These are phyloP conservation scores for Myotis findleyi DNA, from an alignment of 2,797 vertebrate genomes.

Conservation along the genomic window DNA sequence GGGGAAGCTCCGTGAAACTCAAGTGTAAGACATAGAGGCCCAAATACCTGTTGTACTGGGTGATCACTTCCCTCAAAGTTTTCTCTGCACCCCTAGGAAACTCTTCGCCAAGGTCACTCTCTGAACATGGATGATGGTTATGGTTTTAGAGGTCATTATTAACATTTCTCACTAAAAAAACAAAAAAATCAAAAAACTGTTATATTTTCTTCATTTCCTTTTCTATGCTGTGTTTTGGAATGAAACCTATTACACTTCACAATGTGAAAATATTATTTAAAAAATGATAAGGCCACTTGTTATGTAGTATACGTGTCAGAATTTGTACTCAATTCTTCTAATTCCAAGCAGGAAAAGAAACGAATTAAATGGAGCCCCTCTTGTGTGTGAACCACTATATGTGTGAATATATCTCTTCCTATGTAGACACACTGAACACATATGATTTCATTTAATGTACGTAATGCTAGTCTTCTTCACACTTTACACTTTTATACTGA, in stretches of 20 bases:
- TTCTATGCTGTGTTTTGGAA: constrained; percentile 71
- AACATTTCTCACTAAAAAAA: constrained; percentile 45
- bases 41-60: neutral
- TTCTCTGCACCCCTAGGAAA: neutral
- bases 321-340: neutral
- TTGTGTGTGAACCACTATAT: neutral
- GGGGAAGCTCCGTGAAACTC: neutral
- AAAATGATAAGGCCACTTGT: neutral
- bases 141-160: constrained; percentile 10
- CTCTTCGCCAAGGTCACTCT: neutral
- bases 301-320: neutral
- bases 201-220: constrained; percentile 78
- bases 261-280: neutral
- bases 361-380: neutral
- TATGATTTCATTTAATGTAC: neutral
- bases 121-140: neutral
- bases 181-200: neutral
- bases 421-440: neutral
- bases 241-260: constrained; percentile 56
- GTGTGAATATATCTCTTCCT: neutral
- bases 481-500: neutral
- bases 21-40: constrained; percentile 51
- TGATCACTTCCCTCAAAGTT: constrained; percentile 24
- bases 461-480: neutral
- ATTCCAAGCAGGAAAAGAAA: neutral